Evolutionary conservation across 2,888 invertebrate species (phyloP).

Genomic region (Nephrotoma guestfalica): DNA sequence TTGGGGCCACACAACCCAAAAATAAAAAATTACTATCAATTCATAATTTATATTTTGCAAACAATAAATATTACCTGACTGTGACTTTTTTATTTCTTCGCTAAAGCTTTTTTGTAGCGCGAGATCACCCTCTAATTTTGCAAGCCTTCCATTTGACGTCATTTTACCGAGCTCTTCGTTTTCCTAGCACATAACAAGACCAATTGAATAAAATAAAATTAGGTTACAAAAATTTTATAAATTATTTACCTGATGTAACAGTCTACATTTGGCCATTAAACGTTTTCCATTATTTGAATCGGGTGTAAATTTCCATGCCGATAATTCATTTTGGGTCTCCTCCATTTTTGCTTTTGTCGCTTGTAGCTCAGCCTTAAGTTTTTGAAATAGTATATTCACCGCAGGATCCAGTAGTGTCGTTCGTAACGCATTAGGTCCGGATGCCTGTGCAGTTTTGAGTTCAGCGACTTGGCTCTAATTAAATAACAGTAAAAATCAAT

Average conservation of each 20-base stretch:
- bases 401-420: conserved; percentile 87
- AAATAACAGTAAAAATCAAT: neutral
- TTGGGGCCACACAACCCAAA: neutral
- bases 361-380: conserved; percentile 78
- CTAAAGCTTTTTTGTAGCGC: conserved; percentile 90
- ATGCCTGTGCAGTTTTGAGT: conserved; percentile 77
- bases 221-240: neutral
- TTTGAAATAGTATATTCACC: conserved; percentile 83
- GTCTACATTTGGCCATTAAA: conserved; percentile 91
- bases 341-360: conserved; percentile 81
- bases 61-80: conserved; percentile 52
- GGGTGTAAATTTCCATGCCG: conserved; percentile 99
- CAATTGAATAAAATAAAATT: neutral
- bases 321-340: conserved; percentile 93
- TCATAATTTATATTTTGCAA: neutral
- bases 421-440: conserved; percentile 57
- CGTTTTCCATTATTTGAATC: conserved; percentile 97
- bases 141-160: conserved; percentile 87
- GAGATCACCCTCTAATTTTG: conserved; percentile 89
- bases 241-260: conserved; percentile 55
- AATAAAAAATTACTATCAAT: neutral
- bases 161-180: conserved; percentile 95
- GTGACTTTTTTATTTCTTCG: conserved; percentile 92
- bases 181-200: conserved; percentile 35
- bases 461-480: conserved; percentile 75